phyloP scores from a whole-genome alignment of 2,797 vertebrate species.

The Poecilia wingei region DNA sequence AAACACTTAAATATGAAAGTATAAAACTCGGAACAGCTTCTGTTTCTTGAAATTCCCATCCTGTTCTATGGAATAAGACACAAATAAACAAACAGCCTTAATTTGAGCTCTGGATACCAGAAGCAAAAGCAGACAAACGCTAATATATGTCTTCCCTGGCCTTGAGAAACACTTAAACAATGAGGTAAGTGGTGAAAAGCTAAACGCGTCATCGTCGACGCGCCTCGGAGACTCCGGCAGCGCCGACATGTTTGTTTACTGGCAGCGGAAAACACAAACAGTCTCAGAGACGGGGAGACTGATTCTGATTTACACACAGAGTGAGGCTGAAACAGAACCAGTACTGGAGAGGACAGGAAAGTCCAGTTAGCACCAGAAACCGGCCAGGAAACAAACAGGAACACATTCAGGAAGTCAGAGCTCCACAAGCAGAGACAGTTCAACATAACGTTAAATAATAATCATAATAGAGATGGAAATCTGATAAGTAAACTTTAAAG shows the following conservation, averaged over 20 bases:
- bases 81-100: slow-evolving; percentile 55
- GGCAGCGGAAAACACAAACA: slow-evolving; percentile 41
- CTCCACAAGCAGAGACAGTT: neutral
- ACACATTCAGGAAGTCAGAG: neutral
- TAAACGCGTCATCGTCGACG: slow-evolving; percentile 4
- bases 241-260: slow-evolving; percentile 53
- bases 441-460: neutral
- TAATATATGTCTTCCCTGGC: slow-evolving; percentile 24
- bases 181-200: slow-evolving; percentile 60
- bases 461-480: neutral
- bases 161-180: slow-evolving; percentile 56
- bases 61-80: slow-evolving; percentile 14
- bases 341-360: neutral
- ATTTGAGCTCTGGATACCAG: slow-evolving; percentile 43
- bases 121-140: slow-evolving; percentile 13
- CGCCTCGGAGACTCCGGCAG: slow-evolving; percentile 45
- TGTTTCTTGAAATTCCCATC: neutral
- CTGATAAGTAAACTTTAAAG: neutral
- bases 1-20: neutral
- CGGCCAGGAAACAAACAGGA: neutral
- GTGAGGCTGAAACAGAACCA: neutral
- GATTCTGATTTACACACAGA: slow-evolving; percentile 56
- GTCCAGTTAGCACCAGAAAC: neutral
- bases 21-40: neutral
- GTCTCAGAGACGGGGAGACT: slow-evolving; percentile 31